Evolutionary conservation across 2,113 vertebrate genomes (phyloP), one percentile per base, ranked within the genome.

Genomic region (Plecotus auritus): DNA sequence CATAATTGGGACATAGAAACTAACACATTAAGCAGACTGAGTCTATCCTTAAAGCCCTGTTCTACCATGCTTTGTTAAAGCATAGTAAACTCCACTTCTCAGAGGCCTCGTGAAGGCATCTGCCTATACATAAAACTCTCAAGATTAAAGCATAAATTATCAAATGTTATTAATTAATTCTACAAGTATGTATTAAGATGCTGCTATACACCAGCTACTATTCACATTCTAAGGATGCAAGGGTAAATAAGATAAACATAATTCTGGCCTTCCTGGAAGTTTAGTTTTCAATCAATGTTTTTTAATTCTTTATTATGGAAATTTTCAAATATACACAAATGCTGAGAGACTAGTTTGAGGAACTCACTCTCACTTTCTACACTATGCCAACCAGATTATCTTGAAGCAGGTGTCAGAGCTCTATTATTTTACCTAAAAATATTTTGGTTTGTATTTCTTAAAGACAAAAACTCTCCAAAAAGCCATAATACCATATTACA

Each of bases 391-490:
- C 64, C 35, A 42, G 23, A 47, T 66, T 51, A 45, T 28, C 54
- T 77, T 54, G 70, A 94, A 72, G 45, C 3, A 80, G 11, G 16
- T 77, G 26, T 91, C 61, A 64, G 49, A 20, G 4, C 28, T 54
- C 37, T 40, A 88, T n/a, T 37, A 64, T 78, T 72, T 94, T 86
- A 72, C 61, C 28, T 30, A 76, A 82, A 93, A 93, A 59, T 90
- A 49, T 73, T 93, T 85, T 73, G 28, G 11, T 45, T 35, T 90
- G 16, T 90, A 74, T n/a, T 13, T 59, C 2, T 47, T 81, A 74
- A 86, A 90, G 59, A 87, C 22, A 67, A 66, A 30, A 74, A 64
- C 30, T 82, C 30, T 76, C 47, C 49, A 32, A 54, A 76, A 91
- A 81, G 14, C 13, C 35, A 61, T 76, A n/a, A 49, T 81, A 35